Evolutionary conservation across 2,888 invertebrate genomes (phyloP), one percentile per base, ranked within the genome.

Genomic region (Cartodere bifasciata): DNA sequence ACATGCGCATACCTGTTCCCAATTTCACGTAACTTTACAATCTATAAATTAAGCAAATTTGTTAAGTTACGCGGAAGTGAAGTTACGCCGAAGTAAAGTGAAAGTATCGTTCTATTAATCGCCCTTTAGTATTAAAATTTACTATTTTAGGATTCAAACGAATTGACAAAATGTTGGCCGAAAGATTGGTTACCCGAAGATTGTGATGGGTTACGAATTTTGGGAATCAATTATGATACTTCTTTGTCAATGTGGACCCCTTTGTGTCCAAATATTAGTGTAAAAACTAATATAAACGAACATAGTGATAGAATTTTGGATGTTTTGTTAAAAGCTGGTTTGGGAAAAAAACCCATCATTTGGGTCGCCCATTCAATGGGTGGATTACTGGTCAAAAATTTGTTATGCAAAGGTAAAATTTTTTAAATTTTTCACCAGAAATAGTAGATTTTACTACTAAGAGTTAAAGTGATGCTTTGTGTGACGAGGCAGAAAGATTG

Each of bases 281-380:
- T 50, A 16, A 64, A 64, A 51, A 63, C 64, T 29, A 71, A 68
- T 24, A 67, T 87, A 40, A 69, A 70, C 38, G 68, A 72, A 22
- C 65, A 84, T 36, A 78, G 83, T 29, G 57, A 64, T 16, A 74
- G 80, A 35, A 60, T 87, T 30, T 55, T 77, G 9, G 64, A 69
- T 12, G 76, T 77, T 39, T 64, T 94, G 30, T 51, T 69, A 29
- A 65, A 67, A 45, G 79, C 88, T 13, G 83, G 82, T 29, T 72
- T 95, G 6, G 94, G 94, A 1, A 61, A 70, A 36, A 67, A 81
- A 34, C 88, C 90, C 1, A 70, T 90, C 15, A 70, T 94, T 16
- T 95, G 91, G 88, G 70, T 94, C 12, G 79, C 85, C 2, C 95
- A 95, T 64, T 94, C 94, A 2, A 92, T 94, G 91, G 95, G 95